Conservation (phyloP, 2,797 vertebrate genomes). For the Sebastiscus tertius region DNA sequence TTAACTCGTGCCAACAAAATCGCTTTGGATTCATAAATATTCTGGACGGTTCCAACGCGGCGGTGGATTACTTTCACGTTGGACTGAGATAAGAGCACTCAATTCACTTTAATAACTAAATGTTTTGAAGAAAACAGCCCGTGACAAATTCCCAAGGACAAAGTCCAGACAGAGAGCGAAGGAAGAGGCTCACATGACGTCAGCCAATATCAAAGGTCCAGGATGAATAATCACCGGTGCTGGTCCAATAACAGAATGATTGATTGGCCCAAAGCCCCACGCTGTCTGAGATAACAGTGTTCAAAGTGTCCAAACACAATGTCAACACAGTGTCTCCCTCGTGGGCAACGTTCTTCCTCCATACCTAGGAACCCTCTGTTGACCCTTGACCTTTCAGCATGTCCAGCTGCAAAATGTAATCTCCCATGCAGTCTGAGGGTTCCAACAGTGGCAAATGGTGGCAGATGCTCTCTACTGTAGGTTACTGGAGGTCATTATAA, state of each 20-base stretch:
- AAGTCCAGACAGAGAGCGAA: conserved; percentile 21
- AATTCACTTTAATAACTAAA: conserved; percentile 40
- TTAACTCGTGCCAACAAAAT: conserved; percentile 48
- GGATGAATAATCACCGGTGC: conserved; percentile 74
- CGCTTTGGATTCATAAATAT: conserved; percentile 65
- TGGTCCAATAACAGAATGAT: conserved; percentile 78
- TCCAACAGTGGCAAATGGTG: conserved; percentile 49
- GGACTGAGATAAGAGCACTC: conserved; percentile 24
- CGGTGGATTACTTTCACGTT: conserved; percentile 22
- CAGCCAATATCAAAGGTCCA: conserved; percentile 66
- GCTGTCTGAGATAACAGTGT: conserved; percentile 79
- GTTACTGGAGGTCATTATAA: conserved; percentile 46
- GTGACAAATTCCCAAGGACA: conserved; percentile 33
- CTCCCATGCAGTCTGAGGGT: conserved; percentile 48
- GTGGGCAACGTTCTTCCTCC: conserved; percentile 58
- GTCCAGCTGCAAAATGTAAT: conserved; percentile 74
- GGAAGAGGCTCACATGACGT: conserved; percentile 41
- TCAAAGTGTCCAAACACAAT: conserved; percentile 75
- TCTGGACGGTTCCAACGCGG: not conserved
- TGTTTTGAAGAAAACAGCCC: conserved; percentile 36
- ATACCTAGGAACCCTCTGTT: conserved; percentile 60
- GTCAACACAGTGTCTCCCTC: conserved; percentile 74
- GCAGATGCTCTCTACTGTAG: conserved; percentile 49
- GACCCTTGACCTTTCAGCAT: conserved; percentile 64
- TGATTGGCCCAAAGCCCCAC: conserved; percentile 65